These are phyloP conservation scores for Chiroxiphia lanceolata DNA, from an alignment of 2,797 vertebrate genomes.

Conservation along the genomic window DNA sequence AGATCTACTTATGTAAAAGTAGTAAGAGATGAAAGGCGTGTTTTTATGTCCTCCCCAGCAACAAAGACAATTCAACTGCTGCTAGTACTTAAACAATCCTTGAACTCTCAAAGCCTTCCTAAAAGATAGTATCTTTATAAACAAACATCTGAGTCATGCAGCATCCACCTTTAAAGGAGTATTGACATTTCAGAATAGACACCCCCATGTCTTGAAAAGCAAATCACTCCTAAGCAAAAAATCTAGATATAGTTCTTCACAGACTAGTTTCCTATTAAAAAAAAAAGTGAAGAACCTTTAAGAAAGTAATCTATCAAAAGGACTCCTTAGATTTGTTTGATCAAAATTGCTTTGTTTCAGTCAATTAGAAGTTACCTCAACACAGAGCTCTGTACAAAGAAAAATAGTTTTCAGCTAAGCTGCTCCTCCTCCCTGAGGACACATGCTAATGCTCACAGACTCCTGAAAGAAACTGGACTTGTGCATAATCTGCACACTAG, in stretches of 20 bases:
- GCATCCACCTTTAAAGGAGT: not conserved
- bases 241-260: not conserved
- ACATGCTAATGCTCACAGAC: not conserved
- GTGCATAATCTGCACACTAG: not conserved
- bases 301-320: not conserved
- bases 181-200: not conserved
- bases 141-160: not conserved
- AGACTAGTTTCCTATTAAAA: not conserved
- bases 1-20: not conserved
- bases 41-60: not conserved
- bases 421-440: not conserved
- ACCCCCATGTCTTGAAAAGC: not conserved
- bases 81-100: not conserved
- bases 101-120: not conserved
- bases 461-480: not conserved
- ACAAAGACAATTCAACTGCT: not conserved
- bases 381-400: not conserved
- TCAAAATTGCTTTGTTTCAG: not conserved
- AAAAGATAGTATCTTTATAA: not conserved
- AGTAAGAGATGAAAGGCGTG: not conserved
- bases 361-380: not conserved
- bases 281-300: not conserved
- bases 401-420: not conserved
- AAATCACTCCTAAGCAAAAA: not conserved
- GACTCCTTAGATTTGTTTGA: not conserved